Percentiles rank a stretch among this genome's conserved stretches.
phyloP scores from a whole-genome alignment of 2,888 invertebrate genomes.

The Matsumyia berberina region DNA sequence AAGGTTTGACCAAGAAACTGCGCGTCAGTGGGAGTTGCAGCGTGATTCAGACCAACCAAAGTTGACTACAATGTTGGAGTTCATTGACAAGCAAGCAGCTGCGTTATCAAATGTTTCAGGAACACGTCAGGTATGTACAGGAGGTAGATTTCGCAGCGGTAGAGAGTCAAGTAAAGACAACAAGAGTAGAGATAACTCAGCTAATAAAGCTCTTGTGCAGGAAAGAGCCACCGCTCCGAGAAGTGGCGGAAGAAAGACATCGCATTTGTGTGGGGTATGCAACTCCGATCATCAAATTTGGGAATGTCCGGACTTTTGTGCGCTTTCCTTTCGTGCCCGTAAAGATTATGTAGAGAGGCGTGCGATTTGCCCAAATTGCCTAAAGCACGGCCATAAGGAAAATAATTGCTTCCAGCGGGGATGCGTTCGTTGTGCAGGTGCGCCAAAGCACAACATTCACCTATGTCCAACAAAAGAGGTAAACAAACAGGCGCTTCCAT shows the following conservation, averaged over 20 bases:
- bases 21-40: conserved; percentile 15
- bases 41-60: conserved; percentile 7
- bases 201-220: neutral
- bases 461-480: neutral
- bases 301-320: neutral
- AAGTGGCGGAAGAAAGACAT: neutral
- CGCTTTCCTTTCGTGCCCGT: neutral
- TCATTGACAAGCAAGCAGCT: conserved; percentile 13
- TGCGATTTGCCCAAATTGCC: conserved; percentile 5
- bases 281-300: neutral
- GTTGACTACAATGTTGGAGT: neutral
- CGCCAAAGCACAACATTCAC: conserved; percentile 13
- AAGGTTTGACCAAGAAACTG: neutral
- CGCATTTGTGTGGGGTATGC: neutral
- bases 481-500: neutral
- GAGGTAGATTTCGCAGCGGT: neutral
- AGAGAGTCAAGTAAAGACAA: neutral
- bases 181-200: too few species aligned
- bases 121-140: neutral
- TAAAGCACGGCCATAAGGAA: conserved; percentile 16
- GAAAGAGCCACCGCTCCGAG: neutral
- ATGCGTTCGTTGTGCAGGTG: conserved; percentile 3
- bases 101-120: conserved; percentile 9
- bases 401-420: conserved; percentile 8
- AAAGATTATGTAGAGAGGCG: conserved; percentile 9